Evolutionary conservation across 2,888 invertebrate genomes (phyloP).

Genomic region (Acanthosoma haemorrhoidale): DNA sequence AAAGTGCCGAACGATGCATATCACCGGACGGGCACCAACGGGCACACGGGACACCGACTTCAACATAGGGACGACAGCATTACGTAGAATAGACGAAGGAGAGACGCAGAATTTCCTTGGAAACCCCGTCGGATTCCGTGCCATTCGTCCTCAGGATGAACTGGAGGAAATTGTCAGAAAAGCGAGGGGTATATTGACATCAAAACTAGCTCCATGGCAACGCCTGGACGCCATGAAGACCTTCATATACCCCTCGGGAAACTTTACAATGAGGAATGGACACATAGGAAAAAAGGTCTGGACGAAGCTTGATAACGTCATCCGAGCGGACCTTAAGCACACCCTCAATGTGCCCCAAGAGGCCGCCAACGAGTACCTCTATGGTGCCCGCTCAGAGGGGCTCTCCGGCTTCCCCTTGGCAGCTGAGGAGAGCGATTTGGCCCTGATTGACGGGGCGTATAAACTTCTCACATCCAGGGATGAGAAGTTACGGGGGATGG

Average conservation of each 20-base stretch:
- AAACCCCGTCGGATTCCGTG: too few relatives aligned
- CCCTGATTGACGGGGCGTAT: constrained; percentile 8
- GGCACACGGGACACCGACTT: background rate
- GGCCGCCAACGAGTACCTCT: constrained; percentile 24
- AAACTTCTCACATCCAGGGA: constrained; percentile 18
- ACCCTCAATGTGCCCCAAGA: too few relatives aligned
- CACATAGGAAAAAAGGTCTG: too few relatives aligned
- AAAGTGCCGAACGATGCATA: constrained; percentile 14
- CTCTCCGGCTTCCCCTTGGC: background rate
- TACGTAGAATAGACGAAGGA: background rate
- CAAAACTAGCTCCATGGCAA: too few relatives aligned
- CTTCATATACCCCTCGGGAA: too few relatives aligned
- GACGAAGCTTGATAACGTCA: background rate
- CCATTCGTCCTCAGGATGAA: too few relatives aligned
- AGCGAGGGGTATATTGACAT: too few relatives aligned
- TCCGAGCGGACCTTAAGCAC: constrained; percentile 14
- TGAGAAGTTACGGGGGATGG: background rate
- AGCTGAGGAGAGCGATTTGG: constrained; percentile 25
- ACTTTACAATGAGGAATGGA: too few relatives aligned
- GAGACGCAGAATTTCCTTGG: too few relatives aligned
- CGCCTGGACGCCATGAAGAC: too few relatives aligned
- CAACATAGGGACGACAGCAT: background rate
- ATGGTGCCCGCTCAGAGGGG: constrained; percentile 12
- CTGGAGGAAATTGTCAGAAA: too few relatives aligned
- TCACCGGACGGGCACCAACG: too few relatives aligned